Evolutionary conservation across 1,140 invertebrate species (phyloP).

Genomic region (Amyelois transitella): DNA sequence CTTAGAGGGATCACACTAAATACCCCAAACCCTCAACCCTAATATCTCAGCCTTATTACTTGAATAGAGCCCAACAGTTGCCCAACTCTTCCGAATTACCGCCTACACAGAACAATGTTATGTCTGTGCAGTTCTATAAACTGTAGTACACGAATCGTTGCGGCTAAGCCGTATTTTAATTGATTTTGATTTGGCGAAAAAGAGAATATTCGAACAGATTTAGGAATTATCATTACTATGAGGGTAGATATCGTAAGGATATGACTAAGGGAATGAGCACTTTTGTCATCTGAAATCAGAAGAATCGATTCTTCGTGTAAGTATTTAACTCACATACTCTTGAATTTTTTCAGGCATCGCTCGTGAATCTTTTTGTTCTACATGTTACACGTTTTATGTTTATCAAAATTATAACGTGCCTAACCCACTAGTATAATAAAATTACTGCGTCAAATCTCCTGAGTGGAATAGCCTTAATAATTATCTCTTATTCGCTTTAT

Average conservation of each 20-base stretch:
- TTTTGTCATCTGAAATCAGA: too few relatives aligned
- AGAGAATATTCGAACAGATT: too few relatives aligned
- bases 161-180: background rate
- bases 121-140: background rate
- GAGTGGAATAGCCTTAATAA: constrained; percentile 29
- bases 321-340: too few relatives aligned
- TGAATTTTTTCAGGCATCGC: too few relatives aligned
- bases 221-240: too few relatives aligned
- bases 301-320: too few relatives aligned
- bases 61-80: constrained; percentile 16
- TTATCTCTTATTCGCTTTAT: constrained; percentile 39
- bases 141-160: background rate
- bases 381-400: background rate
- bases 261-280: too few relatives aligned
- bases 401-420: background rate
- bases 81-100: constrained; percentile 29
- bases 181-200: background rate
- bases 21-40: constrained; percentile 8
- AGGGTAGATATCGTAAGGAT: too few relatives aligned
- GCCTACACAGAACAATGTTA: constrained; percentile 2
- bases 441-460: constrained; percentile 19
- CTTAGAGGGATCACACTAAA: background rate
- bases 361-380: background rate
- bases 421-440: constrained; percentile 9
- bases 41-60: constrained; percentile 34